Evolutionary conservation across 2,797 vertebrate species (phyloP).

Genomic region (Triplophysa yarkandensis): DNA sequence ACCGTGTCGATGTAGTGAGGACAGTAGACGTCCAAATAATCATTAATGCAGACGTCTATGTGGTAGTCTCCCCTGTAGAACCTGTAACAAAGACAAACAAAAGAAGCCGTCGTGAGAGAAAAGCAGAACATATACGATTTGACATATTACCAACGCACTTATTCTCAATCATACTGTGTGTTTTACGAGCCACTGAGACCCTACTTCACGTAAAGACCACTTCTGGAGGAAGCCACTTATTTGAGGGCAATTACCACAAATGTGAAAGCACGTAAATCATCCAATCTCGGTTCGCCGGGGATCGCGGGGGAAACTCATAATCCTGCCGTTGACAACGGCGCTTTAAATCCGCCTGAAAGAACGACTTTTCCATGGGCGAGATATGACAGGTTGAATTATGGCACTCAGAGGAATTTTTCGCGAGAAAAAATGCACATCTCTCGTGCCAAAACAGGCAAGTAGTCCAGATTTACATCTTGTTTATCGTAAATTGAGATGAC

Average conservation of each 20-base stretch:
- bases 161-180: constrained; percentile 19
- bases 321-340: constrained; percentile 69
- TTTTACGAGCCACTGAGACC: constrained; percentile 39
- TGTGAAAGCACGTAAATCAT: constrained; percentile 51
- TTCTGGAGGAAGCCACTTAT: constrained; percentile 45
- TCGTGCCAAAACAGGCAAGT: constrained; percentile 36
- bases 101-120: background rate
- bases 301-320: constrained; percentile 69
- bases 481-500: constrained; percentile 66
- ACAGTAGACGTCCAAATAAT: constrained; percentile 98
- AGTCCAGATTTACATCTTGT: constrained; percentile 59
- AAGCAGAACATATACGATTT: constrained; percentile 19
- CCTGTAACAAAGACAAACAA: constrained; percentile 67
- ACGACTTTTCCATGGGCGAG: constrained; percentile 70
- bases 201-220: constrained; percentile 38
- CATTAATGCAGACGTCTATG: constrained; percentile 98
- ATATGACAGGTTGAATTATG: constrained; percentile 68
- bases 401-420: constrained; percentile 62
- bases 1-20: constrained; percentile 89
- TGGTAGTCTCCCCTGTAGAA: constrained; percentile 94
- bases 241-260: constrained; percentile 50
- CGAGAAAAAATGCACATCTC: constrained; percentile 49
- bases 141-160: constrained; percentile 18
- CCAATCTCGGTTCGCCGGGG: constrained; percentile 24
- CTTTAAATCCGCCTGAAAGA: constrained; percentile 66